Conservation (phyloP, 2,888 invertebrate genomes). For the Trypoxylon attenuatum region DNA sequence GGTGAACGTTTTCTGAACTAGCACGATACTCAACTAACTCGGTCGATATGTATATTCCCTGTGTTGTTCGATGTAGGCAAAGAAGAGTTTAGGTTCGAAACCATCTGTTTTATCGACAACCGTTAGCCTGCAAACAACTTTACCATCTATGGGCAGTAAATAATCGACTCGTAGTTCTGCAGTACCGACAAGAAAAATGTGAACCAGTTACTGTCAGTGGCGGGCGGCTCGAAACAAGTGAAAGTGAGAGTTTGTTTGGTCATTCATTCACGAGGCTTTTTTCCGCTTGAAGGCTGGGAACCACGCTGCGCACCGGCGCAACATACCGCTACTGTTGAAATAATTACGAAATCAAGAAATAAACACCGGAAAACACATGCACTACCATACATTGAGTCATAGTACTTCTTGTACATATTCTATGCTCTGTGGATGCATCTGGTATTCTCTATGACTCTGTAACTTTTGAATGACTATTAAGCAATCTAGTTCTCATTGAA, state of each 20-base stretch:
- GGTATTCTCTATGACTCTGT: no score
- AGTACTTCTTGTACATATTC: no score
- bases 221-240: conserved; percentile 7
- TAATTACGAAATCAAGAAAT: not conserved
- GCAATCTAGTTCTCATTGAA: not conserved
- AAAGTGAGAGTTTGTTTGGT: conserved; percentile 29
- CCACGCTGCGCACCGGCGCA: no score
- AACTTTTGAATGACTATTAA: no score
- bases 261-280: not conserved
- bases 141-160: no score
- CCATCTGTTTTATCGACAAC: conserved; percentile 10
- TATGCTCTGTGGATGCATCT: no score
- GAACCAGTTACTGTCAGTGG: not conserved
- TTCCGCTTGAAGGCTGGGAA: not conserved
- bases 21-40: not conserved
- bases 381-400: no score
- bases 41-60: not conserved
- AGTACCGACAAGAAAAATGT: conserved; percentile 19
- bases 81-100: not conserved
- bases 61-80: no score
- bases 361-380: not conserved
- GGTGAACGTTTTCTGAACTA: no score
- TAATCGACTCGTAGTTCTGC: conserved; percentile 9
- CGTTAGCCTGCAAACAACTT: not conserved
- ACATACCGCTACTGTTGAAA: no score